Evolutionary conservation across 30 jellyfish, hydroid and myxozoan genomes (phyloP).

Genomic region (Aurelia sp.): DNA sequence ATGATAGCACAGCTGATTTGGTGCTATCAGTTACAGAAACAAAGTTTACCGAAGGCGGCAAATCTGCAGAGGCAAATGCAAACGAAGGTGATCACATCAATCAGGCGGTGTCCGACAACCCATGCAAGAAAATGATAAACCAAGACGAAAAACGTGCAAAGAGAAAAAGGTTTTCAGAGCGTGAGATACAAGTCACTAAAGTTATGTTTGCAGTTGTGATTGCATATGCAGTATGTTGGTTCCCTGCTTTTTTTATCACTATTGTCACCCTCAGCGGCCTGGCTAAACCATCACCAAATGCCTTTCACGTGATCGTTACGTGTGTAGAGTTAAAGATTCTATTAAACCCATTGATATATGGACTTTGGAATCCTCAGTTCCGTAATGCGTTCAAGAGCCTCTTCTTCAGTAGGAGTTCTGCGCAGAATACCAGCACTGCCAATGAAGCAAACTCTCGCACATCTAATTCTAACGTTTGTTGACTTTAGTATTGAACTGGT

Average conservation of each 20-base stretch:
- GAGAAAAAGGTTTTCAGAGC: conserved; percentile 4
- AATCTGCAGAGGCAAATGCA: not conserved
- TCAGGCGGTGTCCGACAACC: not conserved
- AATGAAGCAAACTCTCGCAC: too few species aligned
- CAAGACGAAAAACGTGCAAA: conserved; percentile 1
- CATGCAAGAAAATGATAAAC: not conserved
- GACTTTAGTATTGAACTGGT: too few species aligned
- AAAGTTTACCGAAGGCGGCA: too few species aligned
- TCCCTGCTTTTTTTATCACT: conserved; percentile 76
- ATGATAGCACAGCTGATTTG: not conserved
- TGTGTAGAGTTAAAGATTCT: conserved; percentile 69
- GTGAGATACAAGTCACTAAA: conserved; percentile 68
- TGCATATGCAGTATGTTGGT: conserved; percentile 82
- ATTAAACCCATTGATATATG: conserved; percentile 76
- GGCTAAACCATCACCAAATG: conserved; percentile 4
- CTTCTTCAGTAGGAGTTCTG: too few species aligned
- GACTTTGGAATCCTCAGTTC: conserved; percentile 14
- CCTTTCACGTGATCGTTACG: conserved; percentile 40
- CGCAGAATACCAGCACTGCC: too few species aligned
- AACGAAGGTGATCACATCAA: not conserved
- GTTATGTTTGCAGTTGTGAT: conserved; percentile 71
- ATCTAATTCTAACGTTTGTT: too few species aligned
- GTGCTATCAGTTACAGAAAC: not conserved
- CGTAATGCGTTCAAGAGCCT: conserved; percentile 11
- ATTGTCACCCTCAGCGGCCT: conserved; percentile 30